Conservation (phyloP, 2,797 vertebrate species). For the Clarias fuscus region DNA sequence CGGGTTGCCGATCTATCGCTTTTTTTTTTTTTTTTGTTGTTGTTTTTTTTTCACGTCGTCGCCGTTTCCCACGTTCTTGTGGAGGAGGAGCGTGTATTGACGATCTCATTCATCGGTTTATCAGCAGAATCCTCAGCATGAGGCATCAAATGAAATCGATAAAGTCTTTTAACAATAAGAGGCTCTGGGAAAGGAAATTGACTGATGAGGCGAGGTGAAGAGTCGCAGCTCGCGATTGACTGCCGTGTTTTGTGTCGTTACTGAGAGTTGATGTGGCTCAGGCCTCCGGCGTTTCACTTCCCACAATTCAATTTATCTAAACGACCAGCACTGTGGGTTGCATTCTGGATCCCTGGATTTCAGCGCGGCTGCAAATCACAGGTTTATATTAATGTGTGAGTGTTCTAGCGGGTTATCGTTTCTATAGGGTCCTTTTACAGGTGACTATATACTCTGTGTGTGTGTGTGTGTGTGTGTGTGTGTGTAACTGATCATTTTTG, state of each 20-base stretch:
- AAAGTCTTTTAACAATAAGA: conserved; percentile 41
- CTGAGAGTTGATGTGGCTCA: conserved; percentile 9
- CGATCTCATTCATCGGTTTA: conserved; percentile 42
- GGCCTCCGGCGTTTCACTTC: conserved; percentile 17
- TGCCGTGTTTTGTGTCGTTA: conserved; percentile 18
- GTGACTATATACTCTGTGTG: no score
- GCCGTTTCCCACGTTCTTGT: conserved; percentile 2
- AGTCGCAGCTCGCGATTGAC: conserved; percentile 30
- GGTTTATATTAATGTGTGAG: not conserved
- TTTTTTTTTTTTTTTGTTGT: not conserved
- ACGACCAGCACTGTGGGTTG: not conserved
- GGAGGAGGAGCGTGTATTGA: conserved; percentile 18
- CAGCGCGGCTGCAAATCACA: not conserved
- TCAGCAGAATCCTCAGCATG: conserved; percentile 10
- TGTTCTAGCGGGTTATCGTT: not conserved
- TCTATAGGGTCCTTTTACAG: not conserved
- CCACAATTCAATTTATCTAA: conserved; percentile 28
- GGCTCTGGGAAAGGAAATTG: conserved; percentile 29
- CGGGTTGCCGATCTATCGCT: conserved; percentile 16
- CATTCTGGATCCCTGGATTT: not conserved
- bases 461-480: not conserved
- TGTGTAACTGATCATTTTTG: not conserved
- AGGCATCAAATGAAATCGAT: conserved; percentile 45
- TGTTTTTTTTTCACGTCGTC: conserved; percentile 1
- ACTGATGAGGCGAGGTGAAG: conserved; percentile 33